Evolutionary conservation across 2,113 vertebrate species (phyloP).

Genomic region (Theropithecus gelada): DNA sequence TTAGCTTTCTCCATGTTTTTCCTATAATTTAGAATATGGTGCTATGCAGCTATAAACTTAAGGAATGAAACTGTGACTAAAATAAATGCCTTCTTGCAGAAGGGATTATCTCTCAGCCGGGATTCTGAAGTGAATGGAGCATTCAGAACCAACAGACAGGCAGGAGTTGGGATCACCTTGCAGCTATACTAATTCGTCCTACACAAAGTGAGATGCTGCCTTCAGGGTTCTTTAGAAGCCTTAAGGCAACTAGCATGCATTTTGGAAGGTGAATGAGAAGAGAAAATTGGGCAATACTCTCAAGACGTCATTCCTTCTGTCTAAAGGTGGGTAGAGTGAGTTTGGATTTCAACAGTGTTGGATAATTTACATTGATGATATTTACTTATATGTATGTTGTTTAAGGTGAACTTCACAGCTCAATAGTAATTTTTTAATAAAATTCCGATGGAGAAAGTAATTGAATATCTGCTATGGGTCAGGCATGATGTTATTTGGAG

Average conservation of each 20-base stretch:
- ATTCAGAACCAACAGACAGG: conserved; percentile 44
- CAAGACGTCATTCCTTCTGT: not conserved
- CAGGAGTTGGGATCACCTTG: not conserved
- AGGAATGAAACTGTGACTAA: not conserved
- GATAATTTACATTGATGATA: not conserved
- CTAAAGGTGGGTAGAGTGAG: not conserved
- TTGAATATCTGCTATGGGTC: not conserved
- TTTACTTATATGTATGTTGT: not conserved
- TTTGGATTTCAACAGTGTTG: not conserved
- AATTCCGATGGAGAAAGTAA: not conserved
- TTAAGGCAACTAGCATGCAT: conserved; percentile 6
- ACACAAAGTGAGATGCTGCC: conserved; percentile 35
- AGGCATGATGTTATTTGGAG: not conserved
- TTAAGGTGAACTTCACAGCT: not conserved
- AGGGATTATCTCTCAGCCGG: conserved; percentile 37
- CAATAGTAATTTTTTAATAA: not conserved
- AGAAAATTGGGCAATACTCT: not conserved
- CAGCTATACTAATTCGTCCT: conserved; percentile 14
- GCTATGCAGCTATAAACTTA: not conserved
- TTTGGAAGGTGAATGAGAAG: conserved; percentile 36
- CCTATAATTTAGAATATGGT: not conserved
- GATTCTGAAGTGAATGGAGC: not conserved
- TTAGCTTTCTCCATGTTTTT: not conserved
- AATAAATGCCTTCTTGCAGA: conserved; percentile 2
- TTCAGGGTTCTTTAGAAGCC: conserved; percentile 36